These are phyloP conservation scores for Phymorhynchus buccinoides DNA, from an alignment of 1,140 invertebrate genomes.

Conservation along the genomic window DNA sequence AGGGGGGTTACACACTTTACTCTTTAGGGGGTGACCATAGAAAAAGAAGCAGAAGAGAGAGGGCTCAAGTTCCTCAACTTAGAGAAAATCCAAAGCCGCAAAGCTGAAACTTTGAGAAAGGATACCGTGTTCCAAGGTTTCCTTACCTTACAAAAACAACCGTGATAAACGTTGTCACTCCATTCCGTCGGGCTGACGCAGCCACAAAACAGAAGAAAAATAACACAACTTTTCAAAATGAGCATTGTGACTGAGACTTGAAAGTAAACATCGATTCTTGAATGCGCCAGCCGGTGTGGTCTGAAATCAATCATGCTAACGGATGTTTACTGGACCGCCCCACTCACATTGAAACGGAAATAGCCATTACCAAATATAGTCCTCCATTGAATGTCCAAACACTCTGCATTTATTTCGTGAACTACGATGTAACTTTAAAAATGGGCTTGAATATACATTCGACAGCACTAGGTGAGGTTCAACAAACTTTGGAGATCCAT, in stretches of 20 bases:
- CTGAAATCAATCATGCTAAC: background rate
- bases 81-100: too few relatives aligned
- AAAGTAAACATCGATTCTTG: background rate
- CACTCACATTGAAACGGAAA: background rate
- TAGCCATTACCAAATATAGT: background rate
- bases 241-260: background rate
- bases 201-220: background rate
- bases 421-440: background rate
- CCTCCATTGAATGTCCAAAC: background rate
- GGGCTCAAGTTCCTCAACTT: too few relatives aligned
- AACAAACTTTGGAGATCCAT: too few relatives aligned
- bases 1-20: too few relatives aligned
- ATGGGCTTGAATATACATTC: too few relatives aligned
- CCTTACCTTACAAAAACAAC: slow-evolving; percentile 57
- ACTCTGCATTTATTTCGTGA: too few relatives aligned
- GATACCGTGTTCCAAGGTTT: too few relatives aligned
- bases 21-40: too few relatives aligned
- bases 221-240: background rate
- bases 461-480: too few relatives aligned
- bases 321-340: slow-evolving; percentile 19
- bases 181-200: slow-evolving; percentile 10
- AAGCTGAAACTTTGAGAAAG: too few relatives aligned
- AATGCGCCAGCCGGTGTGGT: background rate
- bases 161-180: slow-evolving; percentile 46
- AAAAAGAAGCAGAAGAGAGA: too few relatives aligned